Conservation (phyloP, 2,113 vertebrate species). For the Cacatua alba region DNA sequence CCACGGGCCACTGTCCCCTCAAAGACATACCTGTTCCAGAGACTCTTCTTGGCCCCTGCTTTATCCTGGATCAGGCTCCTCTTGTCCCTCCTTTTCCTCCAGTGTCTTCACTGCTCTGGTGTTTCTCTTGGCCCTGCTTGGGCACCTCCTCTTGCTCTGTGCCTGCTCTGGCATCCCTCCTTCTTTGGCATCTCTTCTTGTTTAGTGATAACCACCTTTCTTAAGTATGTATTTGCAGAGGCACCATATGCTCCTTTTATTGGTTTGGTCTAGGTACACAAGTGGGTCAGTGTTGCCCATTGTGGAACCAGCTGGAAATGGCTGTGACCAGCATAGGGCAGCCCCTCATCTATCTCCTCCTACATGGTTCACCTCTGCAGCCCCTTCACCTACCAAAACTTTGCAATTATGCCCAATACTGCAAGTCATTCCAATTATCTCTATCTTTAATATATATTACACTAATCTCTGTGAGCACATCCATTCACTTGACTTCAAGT, state of each 20-base stretch:
- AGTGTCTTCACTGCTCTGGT: neutral
- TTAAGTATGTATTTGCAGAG: neutral
- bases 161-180: neutral
- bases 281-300: neutral
- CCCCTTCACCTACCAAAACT: neutral
- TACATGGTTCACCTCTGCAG: neutral
- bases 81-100: neutral
- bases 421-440: neutral
- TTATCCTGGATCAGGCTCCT: neutral
- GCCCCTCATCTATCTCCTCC: neutral
- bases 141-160: neutral
- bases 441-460: neutral
- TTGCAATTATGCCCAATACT: neutral
- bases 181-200: neutral
- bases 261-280: neutral
- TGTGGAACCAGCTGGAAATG: neutral
- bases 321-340: neutral
- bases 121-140: neutral
- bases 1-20: neutral
- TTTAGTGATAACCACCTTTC: neutral
- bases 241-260: neutral
- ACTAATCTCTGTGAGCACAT: neutral
- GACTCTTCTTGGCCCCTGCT: neutral
- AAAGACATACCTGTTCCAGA: neutral
- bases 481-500: neutral